phyloP scores from a whole-genome alignment of 2,888 invertebrate species.

The Erebia epiphron region DNA sequence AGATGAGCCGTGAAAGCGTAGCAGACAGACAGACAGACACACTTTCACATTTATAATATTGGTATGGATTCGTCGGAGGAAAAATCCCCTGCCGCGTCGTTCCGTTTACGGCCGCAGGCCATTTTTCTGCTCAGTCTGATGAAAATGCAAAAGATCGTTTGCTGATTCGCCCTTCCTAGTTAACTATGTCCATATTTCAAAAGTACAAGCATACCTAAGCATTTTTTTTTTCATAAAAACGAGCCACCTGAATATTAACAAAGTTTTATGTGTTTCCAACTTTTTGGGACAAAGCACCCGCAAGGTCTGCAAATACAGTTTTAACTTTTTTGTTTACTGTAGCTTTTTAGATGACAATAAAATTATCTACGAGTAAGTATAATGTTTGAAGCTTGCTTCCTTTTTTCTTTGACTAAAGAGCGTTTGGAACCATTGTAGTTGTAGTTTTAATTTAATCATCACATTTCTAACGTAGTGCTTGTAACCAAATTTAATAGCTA shows the following conservation, averaged over 20 bases:
- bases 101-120: too few relatives aligned
- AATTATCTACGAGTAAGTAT: neutral
- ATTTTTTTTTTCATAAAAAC: constrained; percentile 26
- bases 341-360: neutral
- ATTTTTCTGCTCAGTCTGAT: neutral
- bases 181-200: constrained; percentile 9
- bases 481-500: too few relatives aligned
- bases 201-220: neutral
- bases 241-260: constrained; percentile 32
- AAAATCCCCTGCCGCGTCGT: too few relatives aligned
- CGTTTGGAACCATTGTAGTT: too few relatives aligned
- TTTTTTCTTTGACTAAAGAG: too few relatives aligned
- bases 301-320: constrained; percentile 13
- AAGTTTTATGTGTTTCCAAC: constrained; percentile 30
- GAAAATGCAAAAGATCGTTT: neutral
- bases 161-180: neutral
- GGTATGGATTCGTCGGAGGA: too few relatives aligned
- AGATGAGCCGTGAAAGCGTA: too few relatives aligned
- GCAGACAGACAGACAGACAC: too few relatives aligned
- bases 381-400: too few relatives aligned
- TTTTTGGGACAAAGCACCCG: constrained; percentile 22
- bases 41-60: too few relatives aligned
- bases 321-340: neutral
- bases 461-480: too few relatives aligned
- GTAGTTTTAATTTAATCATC: too few relatives aligned